Evolutionary conservation across 2,113 vertebrate species (phyloP).

Genomic region (Lethenteron reissneri): DNA sequence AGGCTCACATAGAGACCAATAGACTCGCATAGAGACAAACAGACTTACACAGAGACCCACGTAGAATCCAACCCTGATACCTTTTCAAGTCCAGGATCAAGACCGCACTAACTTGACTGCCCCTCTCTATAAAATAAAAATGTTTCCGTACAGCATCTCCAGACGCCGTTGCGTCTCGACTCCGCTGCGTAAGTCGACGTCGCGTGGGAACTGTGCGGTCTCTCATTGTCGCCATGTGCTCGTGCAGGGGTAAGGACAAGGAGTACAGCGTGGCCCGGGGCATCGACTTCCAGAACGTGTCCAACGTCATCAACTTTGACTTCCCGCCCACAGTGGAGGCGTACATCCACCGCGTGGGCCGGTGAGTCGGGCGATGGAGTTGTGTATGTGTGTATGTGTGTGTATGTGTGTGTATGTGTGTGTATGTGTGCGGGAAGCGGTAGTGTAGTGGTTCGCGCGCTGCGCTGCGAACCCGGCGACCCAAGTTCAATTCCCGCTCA

Average conservation of each 20-base stretch:
- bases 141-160: not conserved
- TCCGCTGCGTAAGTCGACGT: no score
- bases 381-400: no score
- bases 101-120: not conserved
- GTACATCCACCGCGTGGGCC: constrained; percentile 66
- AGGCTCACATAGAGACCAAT: no score
- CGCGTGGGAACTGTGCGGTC: no score
- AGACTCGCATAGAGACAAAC: no score
- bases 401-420: no score
- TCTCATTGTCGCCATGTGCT: not conserved
- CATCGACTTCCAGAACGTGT: constrained; percentile 68
- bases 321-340: constrained; percentile 37
- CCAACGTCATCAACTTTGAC: constrained; percentile 64
- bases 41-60: no score
- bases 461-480: no score
- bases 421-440: no score
- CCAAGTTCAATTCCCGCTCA: no score
- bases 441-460: no score
- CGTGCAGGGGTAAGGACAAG: constrained; percentile 26
- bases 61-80: not conserved
- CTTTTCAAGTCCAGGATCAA: not conserved
- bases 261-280: constrained; percentile 60
- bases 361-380: constrained; percentile 20
- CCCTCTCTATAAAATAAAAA: fast-evolving
- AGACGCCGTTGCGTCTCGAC: no score